Evolutionary conservation across 2,888 invertebrate genomes (phyloP), one percentile per base, ranked within the genome.

Genomic region (Dasypogon diadema): DNA sequence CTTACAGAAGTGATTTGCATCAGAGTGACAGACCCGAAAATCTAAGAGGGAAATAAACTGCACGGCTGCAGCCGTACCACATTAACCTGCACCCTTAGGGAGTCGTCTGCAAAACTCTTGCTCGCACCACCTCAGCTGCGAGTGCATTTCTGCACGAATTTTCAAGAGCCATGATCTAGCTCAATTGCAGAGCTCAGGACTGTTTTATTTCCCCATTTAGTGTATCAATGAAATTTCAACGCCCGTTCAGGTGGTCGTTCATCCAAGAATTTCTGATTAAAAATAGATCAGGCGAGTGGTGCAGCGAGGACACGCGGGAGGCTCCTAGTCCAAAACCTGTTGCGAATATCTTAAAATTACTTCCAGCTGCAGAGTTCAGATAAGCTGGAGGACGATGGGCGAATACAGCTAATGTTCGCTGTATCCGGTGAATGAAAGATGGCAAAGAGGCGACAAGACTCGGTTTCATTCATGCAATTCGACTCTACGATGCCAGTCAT

Each of bases 361-460:
- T 60, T 60, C 34, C 37, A 60, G 10, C 37, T 37, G 3, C 37
- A 10, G 21, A 6, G 8, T 2, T 16, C 10, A 12, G 8, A 42
- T 42, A 1, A 2, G 6, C 2, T 6, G 5, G 12, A 18, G 16
- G 34, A 21, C 60, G 12, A 14, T 21, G 37, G 60, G 60, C 37
- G 18, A 18, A 37, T 34, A 21, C n/a, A 37, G 42, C 18, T 60
- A 60, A 60, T 60, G 60, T 60, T 37, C 60, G 37, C 60, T 37
- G 37, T 60, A 60, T 60, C 60, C 60, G 60, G 60, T 60, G 60
- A 60, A 60, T 60, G 60, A 60, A 60, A 60, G 37, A 60, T 60
- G 12, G 5, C 18, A 37, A 3, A 21, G 1, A 42, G 42, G 42
- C 42, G 42, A 12, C 42, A 42, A 60, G 21, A 60, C 37, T 60